Percentiles rank a stretch among this genome's conserved stretches.
phyloP scores from a whole-genome alignment of 2,888 invertebrate genomes.

The Tubulanus polymorphus region DNA sequence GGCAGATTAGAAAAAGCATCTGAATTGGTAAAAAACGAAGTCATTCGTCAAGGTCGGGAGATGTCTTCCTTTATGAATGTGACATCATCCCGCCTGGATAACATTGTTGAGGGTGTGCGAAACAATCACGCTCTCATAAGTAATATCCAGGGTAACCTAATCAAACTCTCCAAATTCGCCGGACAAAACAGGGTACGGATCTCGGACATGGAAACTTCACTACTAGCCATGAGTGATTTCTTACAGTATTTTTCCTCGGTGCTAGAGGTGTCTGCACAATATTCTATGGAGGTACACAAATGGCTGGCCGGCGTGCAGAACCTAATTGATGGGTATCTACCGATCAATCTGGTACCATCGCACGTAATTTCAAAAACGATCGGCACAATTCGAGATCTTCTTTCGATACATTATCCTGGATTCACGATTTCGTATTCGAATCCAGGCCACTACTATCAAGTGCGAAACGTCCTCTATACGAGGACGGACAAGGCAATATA shows the following conservation, averaged over 20 bases:
- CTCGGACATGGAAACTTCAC: background rate
- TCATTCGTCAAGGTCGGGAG: background rate
- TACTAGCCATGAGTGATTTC: background rate
- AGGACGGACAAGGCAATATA: background rate
- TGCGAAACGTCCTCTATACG: background rate
- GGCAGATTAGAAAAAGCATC: background rate
- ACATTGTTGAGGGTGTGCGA: background rate
- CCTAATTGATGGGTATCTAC: background rate
- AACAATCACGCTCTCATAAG: too few relatives aligned
- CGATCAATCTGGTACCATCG: background rate
- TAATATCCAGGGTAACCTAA: background rate
- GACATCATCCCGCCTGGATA: background rate
- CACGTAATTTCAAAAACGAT: background rate
- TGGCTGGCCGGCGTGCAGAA: background rate
- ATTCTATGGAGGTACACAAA: too few relatives aligned
- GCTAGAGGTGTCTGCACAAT: too few relatives aligned
- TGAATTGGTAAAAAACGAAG: background rate
- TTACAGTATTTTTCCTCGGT: too few relatives aligned
- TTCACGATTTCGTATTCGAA: background rate
- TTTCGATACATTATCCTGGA: background rate
- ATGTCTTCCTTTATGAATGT: background rate
- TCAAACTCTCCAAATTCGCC: background rate
- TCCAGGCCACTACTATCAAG: background rate
- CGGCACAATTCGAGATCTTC: background rate
- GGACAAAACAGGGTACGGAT: too few relatives aligned